Evolutionary conservation across 2,888 invertebrate genomes (phyloP).

Genomic region (Limnephilus lunatus): DNA sequence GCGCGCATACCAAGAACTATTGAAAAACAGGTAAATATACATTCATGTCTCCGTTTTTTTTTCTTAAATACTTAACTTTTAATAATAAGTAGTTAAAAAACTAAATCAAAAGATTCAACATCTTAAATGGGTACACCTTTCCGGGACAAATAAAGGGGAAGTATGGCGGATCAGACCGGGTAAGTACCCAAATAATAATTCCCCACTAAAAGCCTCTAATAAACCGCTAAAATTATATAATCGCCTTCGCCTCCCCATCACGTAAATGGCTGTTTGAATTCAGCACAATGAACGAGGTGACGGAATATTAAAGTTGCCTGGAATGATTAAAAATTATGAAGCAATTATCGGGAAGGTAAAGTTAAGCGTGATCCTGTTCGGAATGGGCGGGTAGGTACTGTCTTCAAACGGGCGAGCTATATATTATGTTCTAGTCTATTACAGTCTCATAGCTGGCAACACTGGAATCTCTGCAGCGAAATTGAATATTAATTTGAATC

Average conservation of each 20-base stretch:
- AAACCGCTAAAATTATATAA: not conserved
- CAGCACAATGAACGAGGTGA: constrained; percentile 29
- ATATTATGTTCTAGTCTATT: not conserved
- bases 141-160: not conserved
- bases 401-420: not conserved
- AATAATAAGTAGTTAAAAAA: not conserved
- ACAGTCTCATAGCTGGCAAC: not conserved
- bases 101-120: not conserved
- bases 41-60: not conserved
- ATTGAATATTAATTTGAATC: not conserved
- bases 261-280: constrained; percentile 27
- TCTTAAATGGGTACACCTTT: not conserved
- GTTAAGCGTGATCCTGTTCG: constrained; percentile 26
- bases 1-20: too few relatives aligned
- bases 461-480: not conserved
- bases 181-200: not conserved
- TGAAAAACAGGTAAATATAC: not conserved
- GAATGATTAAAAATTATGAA: constrained; percentile 45
- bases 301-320: constrained; percentile 37
- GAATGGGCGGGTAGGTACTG: constrained; percentile 1
- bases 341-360: constrained; percentile 40
- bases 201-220: not conserved
- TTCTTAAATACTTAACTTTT: not conserved
- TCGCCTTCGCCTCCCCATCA: not conserved
- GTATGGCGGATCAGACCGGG: not conserved